Percentiles rank a stretch among this genome's conserved stretches.
These are phyloP conservation scores for Vanessa cardui DNA, from an alignment of 2,888 invertebrate species.

Conservation along the genomic window DNA sequence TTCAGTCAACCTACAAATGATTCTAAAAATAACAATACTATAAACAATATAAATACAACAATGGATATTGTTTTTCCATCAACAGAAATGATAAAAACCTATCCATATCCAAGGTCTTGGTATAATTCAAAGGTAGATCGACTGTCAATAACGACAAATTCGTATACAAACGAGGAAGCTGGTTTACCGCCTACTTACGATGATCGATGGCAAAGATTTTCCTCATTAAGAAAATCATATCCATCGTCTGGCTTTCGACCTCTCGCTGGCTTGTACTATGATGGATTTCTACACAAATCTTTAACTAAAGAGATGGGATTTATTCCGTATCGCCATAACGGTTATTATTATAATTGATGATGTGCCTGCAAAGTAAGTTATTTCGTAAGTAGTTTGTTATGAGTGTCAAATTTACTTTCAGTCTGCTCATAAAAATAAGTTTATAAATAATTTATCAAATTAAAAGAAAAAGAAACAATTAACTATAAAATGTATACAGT, in stretches of 20 bases:
- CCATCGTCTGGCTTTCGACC: constrained; percentile 63
- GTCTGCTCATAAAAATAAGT: neutral
- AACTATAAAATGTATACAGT: too few relatives aligned
- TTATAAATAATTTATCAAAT: too few relatives aligned
- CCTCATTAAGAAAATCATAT: constrained; percentile 49
- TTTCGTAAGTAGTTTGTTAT: too few relatives aligned
- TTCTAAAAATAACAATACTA: constrained; percentile 36
- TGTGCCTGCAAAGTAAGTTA: neutral
- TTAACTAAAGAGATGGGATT: constrained; percentile 57
- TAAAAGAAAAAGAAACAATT: too few relatives aligned
- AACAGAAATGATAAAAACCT: constrained; percentile 4
- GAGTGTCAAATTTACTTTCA: neutral
- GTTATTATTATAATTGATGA: constrained; percentile 32
- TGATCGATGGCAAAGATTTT: constrained; percentile 66
- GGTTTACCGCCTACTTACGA: constrained; percentile 53
- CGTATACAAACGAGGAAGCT: constrained; percentile 55
- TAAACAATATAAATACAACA: constrained; percentile 42
- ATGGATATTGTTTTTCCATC: constrained; percentile 33
- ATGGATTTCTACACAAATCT: constrained; percentile 69
- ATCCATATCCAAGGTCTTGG: constrained; percentile 53
- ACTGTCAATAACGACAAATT: constrained; percentile 60
- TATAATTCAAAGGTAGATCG: constrained; percentile 60
- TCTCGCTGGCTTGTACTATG: constrained; percentile 74
- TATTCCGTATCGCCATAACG: constrained; percentile 50
- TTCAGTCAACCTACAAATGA: constrained; percentile 44